Percentiles rank a stretch among this genome's conserved stretches.
These are phyloP conservation scores for Pachypanchax playfairii DNA, from an alignment of 2,113 vertebrate genomes.

Conservation along the genomic window DNA sequence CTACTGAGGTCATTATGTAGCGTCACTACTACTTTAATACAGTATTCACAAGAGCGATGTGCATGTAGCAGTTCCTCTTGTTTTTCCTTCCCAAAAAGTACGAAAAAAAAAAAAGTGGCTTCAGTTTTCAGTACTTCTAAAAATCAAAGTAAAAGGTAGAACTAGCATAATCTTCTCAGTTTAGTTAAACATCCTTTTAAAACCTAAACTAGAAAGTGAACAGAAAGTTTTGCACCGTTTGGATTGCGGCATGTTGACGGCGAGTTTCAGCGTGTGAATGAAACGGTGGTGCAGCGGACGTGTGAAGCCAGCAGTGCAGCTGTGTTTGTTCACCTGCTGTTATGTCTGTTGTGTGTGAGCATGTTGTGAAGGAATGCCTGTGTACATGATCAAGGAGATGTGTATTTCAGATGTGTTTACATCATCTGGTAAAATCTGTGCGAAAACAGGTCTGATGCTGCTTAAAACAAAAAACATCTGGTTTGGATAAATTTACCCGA, in stretches of 20 bases:
- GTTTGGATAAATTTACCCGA: not conserved
- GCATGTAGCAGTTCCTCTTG: conserved; percentile 63
- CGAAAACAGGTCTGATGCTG: not conserved
- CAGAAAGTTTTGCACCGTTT: not conserved
- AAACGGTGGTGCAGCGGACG: too few species aligned
- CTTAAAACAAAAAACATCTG: fast-evolving
- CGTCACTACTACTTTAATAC: conserved; percentile 47
- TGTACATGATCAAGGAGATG: conserved; percentile 33
- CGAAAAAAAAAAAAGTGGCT: conserved; percentile 59
- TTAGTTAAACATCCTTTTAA: conserved; percentile 29
- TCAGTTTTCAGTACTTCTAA: conserved; percentile 73
- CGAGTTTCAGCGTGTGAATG: too few species aligned
- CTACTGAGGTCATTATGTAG: conserved; percentile 37
- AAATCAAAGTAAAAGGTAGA: conserved; percentile 44
- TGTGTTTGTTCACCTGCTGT: conserved; percentile 18
- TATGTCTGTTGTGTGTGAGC: conserved; percentile 30
- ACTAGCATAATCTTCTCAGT: conserved; percentile 34
- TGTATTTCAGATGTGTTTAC: conserved; percentile 16
- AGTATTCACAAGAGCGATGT: conserved; percentile 72
- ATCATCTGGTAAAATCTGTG: not conserved
- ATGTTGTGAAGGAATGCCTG: conserved; percentile 22
- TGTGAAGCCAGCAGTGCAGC: conserved; percentile 7
- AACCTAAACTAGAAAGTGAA: not conserved
- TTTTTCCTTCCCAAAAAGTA: conserved; percentile 39
- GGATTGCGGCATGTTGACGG: conserved; percentile 9